Percentiles rank a stretch among this genome's conserved stretches.
These are phyloP conservation scores for Drosophila leonis DNA, from an alignment of 2,888 invertebrate genomes.

Conservation along the genomic window DNA sequence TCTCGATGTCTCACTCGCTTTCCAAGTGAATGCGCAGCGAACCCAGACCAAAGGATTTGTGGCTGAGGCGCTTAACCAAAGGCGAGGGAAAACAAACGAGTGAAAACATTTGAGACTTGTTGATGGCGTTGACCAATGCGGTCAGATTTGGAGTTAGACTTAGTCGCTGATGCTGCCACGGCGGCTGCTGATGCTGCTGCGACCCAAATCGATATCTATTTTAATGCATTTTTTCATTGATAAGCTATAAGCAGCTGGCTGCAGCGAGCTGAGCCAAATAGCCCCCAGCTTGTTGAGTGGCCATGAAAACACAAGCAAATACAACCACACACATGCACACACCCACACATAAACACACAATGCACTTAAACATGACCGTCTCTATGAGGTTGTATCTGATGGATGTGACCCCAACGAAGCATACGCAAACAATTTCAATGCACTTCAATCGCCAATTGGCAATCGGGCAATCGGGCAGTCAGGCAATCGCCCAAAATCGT, in stretches of 20 bases:
- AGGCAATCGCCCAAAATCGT: constrained; percentile 39
- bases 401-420: constrained; percentile 59
- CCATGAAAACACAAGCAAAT: constrained; percentile 35
- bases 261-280: constrained; percentile 7
- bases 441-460: constrained; percentile 47
- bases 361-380: constrained; percentile 58
- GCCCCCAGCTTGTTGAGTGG: constrained; percentile 40
- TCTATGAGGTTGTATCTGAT: constrained; percentile 45
- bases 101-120: constrained; percentile 57
- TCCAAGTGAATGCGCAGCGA: constrained; percentile 53
- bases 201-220: constrained; percentile 67
- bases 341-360: constrained; percentile 4
- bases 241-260: constrained; percentile 26
- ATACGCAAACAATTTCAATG: constrained; percentile 67
- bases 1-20: constrained; percentile 48
- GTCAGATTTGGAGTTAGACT: constrained; percentile 15
- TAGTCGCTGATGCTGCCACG: constrained; percentile 1
- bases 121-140: constrained; percentile 68
- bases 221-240: constrained; percentile 68
- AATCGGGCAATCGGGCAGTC: constrained; percentile 36
- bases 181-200: not conserved
- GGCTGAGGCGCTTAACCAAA: constrained; percentile 63
- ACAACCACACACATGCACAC: constrained; percentile 10
- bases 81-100: constrained; percentile 19
- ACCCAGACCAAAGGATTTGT: constrained; percentile 60